Evolutionary conservation across 2,113 vertebrate species (phyloP).

Genomic region (Carollia perspicillata): DNA sequence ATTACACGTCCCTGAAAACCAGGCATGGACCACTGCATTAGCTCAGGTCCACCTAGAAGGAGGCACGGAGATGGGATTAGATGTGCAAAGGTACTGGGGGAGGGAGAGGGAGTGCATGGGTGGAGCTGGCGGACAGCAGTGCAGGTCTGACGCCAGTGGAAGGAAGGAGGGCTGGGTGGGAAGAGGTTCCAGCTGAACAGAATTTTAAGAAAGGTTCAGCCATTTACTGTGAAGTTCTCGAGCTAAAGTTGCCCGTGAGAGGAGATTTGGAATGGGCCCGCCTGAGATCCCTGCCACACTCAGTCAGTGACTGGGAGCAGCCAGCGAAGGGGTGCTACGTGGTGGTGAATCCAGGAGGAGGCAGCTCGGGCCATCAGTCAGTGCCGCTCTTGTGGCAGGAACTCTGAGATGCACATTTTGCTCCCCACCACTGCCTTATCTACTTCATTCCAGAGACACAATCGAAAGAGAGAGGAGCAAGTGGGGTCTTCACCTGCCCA

Average conservation of each 20-base stretch:
- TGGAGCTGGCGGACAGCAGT: fast-evolving
- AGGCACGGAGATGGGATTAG: background rate
- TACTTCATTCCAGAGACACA: background rate
- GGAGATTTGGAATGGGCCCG: background rate
- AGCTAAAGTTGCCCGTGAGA: background rate
- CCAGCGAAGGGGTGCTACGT: background rate
- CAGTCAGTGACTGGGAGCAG: background rate
- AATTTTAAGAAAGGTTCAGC: background rate
- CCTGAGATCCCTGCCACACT: background rate
- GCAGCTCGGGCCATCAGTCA: background rate
- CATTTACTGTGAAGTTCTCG: background rate
- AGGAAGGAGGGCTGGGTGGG: background rate
- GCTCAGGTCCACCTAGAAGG: background rate
- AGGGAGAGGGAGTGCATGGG: fast-evolving
- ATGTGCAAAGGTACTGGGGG: too few relatives aligned
- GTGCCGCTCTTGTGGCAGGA: fast-evolving
- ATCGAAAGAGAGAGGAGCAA: background rate
- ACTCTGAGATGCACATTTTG: background rate
- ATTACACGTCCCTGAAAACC: background rate
- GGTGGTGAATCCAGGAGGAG: background rate
- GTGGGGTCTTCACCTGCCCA: background rate
- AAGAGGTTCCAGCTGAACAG: background rate
- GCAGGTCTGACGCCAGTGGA: background rate
- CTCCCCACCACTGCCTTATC: background rate
- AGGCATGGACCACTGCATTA: background rate